Percentiles rank a stretch among this genome's conserved stretches.
phyloP scores from a whole-genome alignment of 2,888 invertebrate species.

The Conomelus anceps region DNA sequence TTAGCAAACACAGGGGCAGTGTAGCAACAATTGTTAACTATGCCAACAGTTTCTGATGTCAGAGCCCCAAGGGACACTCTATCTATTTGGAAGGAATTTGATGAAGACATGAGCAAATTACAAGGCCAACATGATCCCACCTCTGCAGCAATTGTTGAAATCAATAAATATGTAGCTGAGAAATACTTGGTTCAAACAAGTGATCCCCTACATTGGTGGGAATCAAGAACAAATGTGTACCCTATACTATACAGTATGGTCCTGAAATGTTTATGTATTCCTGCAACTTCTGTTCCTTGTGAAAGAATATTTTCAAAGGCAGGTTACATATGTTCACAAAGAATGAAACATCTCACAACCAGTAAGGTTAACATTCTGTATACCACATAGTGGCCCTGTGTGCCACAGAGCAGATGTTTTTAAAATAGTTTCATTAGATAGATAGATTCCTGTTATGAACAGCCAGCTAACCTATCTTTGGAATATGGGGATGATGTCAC shows the following conservation, averaged over 20 bases:
- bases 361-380: too few relatives aligned
- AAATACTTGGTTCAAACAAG: neutral
- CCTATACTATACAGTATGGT: neutral
- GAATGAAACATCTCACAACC: neutral
- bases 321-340: neutral
- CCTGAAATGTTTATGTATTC: neutral
- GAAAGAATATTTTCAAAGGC: neutral
- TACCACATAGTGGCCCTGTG: too few relatives aligned
- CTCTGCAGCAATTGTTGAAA: slow-evolving; percentile 3
- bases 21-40: neutral
- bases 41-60: neutral
- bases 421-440: too few relatives aligned
- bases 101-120: neutral
- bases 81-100: neutral
- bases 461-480: too few relatives aligned
- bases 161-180: slow-evolving; percentile 1
- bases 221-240: neutral
- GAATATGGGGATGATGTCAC: too few relatives aligned
- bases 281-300: neutral
- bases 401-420: too few relatives aligned
- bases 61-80: neutral
- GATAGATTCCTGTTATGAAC: too few relatives aligned
- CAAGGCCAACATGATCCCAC: neutral
- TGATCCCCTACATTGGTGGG: slow-evolving; percentile 1
- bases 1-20: neutral